phyloP scores from a whole-genome alignment of 2,888 invertebrate genomes.

The Branchipolynoe longqiensis region DNA sequence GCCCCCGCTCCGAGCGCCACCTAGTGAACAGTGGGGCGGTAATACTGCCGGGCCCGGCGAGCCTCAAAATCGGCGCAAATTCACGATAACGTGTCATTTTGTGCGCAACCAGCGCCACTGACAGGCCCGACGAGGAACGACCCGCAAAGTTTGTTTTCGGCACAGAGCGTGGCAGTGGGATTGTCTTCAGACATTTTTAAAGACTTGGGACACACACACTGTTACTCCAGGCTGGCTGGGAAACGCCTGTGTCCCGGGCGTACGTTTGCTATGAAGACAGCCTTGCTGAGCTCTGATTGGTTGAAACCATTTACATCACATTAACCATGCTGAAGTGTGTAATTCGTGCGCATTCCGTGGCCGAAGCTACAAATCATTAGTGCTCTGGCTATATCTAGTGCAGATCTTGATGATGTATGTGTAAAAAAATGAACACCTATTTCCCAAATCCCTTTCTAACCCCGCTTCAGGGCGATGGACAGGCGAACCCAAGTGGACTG shows the following conservation, averaged over 20 bases:
- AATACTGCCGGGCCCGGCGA: slow-evolving; percentile 44
- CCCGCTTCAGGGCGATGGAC: slow-evolving; percentile 60
- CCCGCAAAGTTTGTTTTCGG: slow-evolving; percentile 45
- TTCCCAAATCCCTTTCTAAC: slow-evolving; percentile 62
- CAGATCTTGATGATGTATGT: slow-evolving; percentile 61
- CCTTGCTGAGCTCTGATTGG: slow-evolving; percentile 57
- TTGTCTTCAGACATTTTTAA: not conserved
- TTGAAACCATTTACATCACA: slow-evolving; percentile 56
- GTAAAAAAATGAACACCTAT: slow-evolving; percentile 65
- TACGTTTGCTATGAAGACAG: slow-evolving; percentile 45
- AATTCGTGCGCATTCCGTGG: slow-evolving; percentile 58
- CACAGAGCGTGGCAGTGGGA: not conserved
- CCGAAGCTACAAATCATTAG: slow-evolving; percentile 61
- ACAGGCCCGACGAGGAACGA: slow-evolving; percentile 11
- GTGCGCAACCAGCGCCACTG: slow-evolving; percentile 13
- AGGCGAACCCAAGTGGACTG: slow-evolving; percentile 41
- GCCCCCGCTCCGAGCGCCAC: slow-evolving; percentile 38
- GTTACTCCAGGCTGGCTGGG: too few relatives aligned
- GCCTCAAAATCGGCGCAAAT: slow-evolving; percentile 55
- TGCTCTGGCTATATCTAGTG: slow-evolving; percentile 56
- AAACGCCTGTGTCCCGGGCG: not conserved
- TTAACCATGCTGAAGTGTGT: slow-evolving; percentile 59
- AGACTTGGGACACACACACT: not conserved
- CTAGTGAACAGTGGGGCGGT: slow-evolving; percentile 29
- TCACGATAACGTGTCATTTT: slow-evolving; percentile 54